Conservation (phyloP, 2,797 vertebrate genomes). For the Crocodylus rhombifer region DNA sequence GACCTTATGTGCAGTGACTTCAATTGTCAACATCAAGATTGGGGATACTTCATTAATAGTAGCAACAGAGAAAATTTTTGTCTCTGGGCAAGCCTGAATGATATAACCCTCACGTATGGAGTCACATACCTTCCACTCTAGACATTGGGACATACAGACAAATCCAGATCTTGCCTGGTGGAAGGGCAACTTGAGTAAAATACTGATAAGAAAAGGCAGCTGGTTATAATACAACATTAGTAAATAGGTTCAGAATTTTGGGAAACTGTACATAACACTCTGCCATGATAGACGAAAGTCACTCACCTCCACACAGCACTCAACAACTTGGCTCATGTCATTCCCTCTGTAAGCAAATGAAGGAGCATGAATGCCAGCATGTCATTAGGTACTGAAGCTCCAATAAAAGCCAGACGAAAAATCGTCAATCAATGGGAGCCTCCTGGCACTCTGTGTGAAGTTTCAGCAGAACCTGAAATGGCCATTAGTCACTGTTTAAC, state of each 20-base stretch:
- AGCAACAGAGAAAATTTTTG: no score
- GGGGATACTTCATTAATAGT: no score
- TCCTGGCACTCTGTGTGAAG: conserved; percentile 1
- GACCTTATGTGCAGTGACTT: no score
- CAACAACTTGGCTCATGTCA: background rate
- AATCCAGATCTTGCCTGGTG: no score
- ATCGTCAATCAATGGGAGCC: background rate
- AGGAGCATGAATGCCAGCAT: background rate
- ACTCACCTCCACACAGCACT: fast-evolving
- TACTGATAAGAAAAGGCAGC: background rate
- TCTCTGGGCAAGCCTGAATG: no score
- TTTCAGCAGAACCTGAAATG: conserved; percentile 14
- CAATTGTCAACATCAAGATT: no score
- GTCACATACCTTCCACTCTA: no score
- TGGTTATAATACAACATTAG: background rate
- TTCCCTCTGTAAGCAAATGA: fast-evolving
- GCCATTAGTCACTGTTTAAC: background rate
- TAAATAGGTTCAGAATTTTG: background rate
- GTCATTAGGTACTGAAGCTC: background rate
- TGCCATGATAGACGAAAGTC: background rate
- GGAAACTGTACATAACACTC: background rate
- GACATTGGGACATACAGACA: no score
- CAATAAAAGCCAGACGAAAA: background rate
- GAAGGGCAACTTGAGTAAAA: no score
- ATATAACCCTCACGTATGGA: no score